These are phyloP conservation scores for Bellardia pandia DNA, from an alignment of 2,888 invertebrate genomes.

Conservation along the genomic window DNA sequence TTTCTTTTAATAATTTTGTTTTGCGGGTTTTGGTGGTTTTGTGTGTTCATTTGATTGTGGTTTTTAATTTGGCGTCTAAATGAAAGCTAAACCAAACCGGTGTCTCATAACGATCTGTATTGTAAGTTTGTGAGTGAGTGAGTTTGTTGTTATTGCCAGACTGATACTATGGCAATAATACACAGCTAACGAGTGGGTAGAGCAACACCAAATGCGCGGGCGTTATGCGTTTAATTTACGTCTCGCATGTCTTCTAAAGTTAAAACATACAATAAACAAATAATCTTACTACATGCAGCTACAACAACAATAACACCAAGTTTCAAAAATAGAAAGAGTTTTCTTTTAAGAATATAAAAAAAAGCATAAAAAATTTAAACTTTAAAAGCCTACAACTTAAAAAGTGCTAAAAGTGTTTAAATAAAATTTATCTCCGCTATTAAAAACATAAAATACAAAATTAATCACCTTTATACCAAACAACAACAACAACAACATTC, in stretches of 20 bases:
- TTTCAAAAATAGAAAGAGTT: constrained; percentile 23
- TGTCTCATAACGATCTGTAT: constrained; percentile 56
- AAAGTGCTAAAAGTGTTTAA: neutral
- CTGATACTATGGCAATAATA: constrained; percentile 51
- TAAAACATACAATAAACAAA: constrained; percentile 45
- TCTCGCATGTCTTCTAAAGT: constrained; percentile 62
- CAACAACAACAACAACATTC: neutral
- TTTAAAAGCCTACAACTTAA: neutral
- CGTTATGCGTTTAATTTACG: constrained; percentile 71
- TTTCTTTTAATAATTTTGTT: constrained; percentile 63
- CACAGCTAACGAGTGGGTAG: constrained; percentile 53
- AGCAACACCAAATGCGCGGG: constrained; percentile 64
- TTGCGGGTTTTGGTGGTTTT: constrained; percentile 40
- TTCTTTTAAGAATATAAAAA: constrained; percentile 32
- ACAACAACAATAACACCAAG: constrained; percentile 20
- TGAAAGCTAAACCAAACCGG: constrained; percentile 73
- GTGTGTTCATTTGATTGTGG: constrained; percentile 20
- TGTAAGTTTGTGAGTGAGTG: constrained; percentile 4
- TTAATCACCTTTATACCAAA: neutral
- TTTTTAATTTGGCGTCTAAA: constrained; percentile 61
- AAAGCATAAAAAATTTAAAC: neutral
- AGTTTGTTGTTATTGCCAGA: constrained; percentile 3
- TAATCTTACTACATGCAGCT: constrained; percentile 4
- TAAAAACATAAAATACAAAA: constrained; percentile 9
- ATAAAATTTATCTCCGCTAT: constrained; percentile 7